Evolutionary conservation across 2,888 invertebrate genomes (phyloP).

Genomic region (Ophion slaviceki): DNA sequence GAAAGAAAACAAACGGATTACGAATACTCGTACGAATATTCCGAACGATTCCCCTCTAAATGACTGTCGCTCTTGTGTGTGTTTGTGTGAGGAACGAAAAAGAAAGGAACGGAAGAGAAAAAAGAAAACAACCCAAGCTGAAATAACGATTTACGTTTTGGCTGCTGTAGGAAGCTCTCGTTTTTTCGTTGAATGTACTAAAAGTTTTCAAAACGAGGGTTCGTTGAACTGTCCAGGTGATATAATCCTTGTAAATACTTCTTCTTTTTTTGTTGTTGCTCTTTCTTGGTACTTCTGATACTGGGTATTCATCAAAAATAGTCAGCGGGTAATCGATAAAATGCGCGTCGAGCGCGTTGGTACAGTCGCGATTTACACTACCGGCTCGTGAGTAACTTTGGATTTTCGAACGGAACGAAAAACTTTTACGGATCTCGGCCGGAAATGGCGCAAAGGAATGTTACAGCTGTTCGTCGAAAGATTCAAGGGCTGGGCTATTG

Average conservation of each 20-base stretch:
- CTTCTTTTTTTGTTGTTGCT: constrained; percentile 15
- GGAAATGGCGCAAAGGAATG: not conserved
- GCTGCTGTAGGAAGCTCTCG: constrained; percentile 67
- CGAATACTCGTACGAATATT: constrained; percentile 27
- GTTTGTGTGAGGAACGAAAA: not conserved
- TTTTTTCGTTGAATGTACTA: constrained; percentile 59
- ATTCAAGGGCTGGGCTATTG: not conserved
- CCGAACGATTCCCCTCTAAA: constrained; percentile 51
- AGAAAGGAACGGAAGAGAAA: not conserved
- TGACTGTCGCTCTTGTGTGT: constrained; percentile 42
- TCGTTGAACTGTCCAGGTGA: constrained; percentile 66
- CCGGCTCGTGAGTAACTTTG: constrained; percentile 20
- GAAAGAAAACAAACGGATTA: constrained; percentile 35
- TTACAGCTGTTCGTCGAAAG: not conserved
- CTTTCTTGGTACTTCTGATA: constrained; percentile 29
- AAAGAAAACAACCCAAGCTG: constrained; percentile 20
- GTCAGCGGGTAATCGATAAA: constrained; percentile 42
- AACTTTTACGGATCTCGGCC: not conserved
- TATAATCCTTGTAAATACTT: constrained; percentile 54
- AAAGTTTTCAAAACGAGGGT: constrained; percentile 53
- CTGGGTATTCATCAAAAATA: constrained; percentile 47
- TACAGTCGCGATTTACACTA: constrained; percentile 36
- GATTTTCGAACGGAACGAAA: not conserved
- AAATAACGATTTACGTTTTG: constrained; percentile 62
- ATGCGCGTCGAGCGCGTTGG: constrained; percentile 33